Percentiles rank a stretch among this genome's conserved stretches.
phyloP scores from a whole-genome alignment of 64 coral and sea anemone species.

The Montipora efflorescens region DNA sequence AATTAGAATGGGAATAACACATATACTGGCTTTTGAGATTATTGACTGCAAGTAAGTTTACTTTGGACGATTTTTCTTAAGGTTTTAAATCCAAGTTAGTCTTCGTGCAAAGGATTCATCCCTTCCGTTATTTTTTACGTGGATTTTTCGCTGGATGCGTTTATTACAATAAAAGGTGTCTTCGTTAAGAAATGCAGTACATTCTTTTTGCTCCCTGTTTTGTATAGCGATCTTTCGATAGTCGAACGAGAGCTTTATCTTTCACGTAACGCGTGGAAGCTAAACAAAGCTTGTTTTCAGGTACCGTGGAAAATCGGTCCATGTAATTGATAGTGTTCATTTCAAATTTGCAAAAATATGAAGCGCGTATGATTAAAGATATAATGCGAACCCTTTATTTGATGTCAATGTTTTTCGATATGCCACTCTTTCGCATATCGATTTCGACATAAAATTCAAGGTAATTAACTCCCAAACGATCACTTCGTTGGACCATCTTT shows the following conservation, averaged over 20 bases:
- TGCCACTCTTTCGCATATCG: conserved; percentile 29
- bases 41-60: not conserved
- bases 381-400: conserved; percentile 7
- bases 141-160: not conserved
- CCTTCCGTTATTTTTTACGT: not conserved
- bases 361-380: not conserved
- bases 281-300: not conserved
- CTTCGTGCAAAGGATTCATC: not conserved
- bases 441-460: conserved; percentile 58
- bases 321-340: not conserved
- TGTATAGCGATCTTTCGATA: not conserved
- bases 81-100: not conserved
- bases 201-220: too few relatives aligned
- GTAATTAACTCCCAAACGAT: conserved; percentile 45
- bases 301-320: not conserved
- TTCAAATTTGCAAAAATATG: too few relatives aligned
- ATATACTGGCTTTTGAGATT: not conserved
- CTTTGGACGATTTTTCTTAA: not conserved
- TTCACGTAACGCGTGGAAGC: not conserved
- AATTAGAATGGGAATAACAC: not conserved
- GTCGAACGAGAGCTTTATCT: not conserved
- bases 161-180: not conserved
- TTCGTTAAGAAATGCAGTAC: not conserved
- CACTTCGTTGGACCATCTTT: conserved; percentile 2
- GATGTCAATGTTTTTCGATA: conserved; percentile 24